Evolutionary conservation across 2,888 invertebrate genomes (phyloP).

Genomic region (Nomada ruficornis): DNA sequence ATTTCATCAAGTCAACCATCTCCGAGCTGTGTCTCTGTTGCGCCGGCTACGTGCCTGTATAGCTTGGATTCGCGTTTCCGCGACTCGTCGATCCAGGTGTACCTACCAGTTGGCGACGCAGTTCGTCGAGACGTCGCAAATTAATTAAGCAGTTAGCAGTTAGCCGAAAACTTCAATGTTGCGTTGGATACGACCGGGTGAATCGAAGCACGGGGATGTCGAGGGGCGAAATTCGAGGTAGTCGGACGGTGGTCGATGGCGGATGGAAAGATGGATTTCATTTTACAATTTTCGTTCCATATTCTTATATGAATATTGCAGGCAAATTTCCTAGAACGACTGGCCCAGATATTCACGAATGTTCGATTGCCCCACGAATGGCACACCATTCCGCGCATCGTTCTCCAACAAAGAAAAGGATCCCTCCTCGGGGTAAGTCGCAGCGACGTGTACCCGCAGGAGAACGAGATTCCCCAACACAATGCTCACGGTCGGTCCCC

Average conservation of each 20-base stretch:
- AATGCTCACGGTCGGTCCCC: constrained; percentile 23
- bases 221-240: not conserved
- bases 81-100: constrained; percentile 68
- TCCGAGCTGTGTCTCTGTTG: constrained; percentile 56
- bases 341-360: too few relatives aligned
- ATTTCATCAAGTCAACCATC: constrained; percentile 83
- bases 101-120: constrained; percentile 5
- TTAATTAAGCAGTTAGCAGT: constrained; percentile 41
- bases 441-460: not conserved
- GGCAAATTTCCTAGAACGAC: too few relatives aligned
- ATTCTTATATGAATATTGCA: too few relatives aligned
- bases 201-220: not conserved
- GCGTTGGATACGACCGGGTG: not conserved
- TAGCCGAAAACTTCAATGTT: not conserved
- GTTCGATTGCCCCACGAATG: not conserved
- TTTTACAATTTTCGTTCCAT: too few relatives aligned
- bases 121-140: constrained; percentile 45
- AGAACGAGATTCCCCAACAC: constrained; percentile 26
- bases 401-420: not conserved
- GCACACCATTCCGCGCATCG: not conserved
- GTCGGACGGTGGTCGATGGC: too few relatives aligned
- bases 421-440: not conserved
- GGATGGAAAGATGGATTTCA: too few relatives aligned
- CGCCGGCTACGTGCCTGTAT: constrained; percentile 17
- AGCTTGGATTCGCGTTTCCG: constrained; percentile 31